phyloP scores from a whole-genome alignment of 2,888 invertebrate species.

The Dioctria linearis region DNA sequence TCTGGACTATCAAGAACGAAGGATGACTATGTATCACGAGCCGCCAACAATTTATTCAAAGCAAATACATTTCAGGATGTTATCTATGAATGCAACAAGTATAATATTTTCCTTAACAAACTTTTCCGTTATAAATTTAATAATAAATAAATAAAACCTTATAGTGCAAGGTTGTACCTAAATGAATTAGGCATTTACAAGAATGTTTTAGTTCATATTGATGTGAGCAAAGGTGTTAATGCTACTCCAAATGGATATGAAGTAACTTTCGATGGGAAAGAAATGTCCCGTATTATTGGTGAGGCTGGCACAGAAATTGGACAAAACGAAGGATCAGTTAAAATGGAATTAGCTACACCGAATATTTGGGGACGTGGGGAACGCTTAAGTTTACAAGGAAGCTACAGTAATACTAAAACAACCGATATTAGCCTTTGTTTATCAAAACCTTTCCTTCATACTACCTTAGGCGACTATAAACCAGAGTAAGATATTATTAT shows the following conservation, averaged over 20 bases:
- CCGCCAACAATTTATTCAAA: slow-evolving; percentile 86
- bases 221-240: slow-evolving; percentile 85
- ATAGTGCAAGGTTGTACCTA: slow-evolving; percentile 81
- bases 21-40: slow-evolving; percentile 87
- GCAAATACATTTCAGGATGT: slow-evolving; percentile 91
- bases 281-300: slow-evolving; percentile 86
- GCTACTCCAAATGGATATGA: slow-evolving; percentile 87
- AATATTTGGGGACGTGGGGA: slow-evolving; percentile 93
- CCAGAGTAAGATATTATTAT: slow-evolving; percentile 75
- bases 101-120: slow-evolving; percentile 63
- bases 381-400: slow-evolving; percentile 84
- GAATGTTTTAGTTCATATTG: slow-evolving; percentile 87
- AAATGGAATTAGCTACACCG: slow-evolving; percentile 79
- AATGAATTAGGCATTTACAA: slow-evolving; percentile 92
- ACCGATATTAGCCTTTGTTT: slow-evolving; percentile 86
- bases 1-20: slow-evolving; percentile 90
- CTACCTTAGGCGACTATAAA: slow-evolving; percentile 72
- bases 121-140: slow-evolving; percentile 54
- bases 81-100: slow-evolving; percentile 78
- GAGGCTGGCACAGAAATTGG: slow-evolving; percentile 90
- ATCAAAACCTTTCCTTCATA: slow-evolving; percentile 87
- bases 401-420: slow-evolving; percentile 86
- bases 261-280: slow-evolving; percentile 87
- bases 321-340: slow-evolving; percentile 90
- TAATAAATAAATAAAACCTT: slow-evolving; percentile 56